Evolutionary conservation across 2,113 vertebrate species (phyloP).

Genomic region (Scomber japonicus): DNA sequence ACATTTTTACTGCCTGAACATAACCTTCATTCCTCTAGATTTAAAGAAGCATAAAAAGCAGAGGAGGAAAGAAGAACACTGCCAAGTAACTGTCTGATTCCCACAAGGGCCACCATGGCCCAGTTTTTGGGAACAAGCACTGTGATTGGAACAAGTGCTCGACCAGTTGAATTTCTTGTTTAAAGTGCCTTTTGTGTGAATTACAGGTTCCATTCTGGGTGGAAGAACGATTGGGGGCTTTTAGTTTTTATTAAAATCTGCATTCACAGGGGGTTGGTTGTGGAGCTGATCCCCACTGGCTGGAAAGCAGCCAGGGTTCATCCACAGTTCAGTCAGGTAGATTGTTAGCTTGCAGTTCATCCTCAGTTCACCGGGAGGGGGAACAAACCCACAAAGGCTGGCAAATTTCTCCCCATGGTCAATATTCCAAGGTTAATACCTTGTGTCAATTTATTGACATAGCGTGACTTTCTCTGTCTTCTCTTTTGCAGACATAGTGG

Average conservation of each 20-base stretch:
- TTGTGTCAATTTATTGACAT: constrained; percentile 65
- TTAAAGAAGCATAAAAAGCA: constrained; percentile 29
- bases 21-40: constrained; percentile 3
- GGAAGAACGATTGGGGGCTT: constrained; percentile 14
- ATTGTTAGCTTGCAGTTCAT: constrained; percentile 62
- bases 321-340: constrained; percentile 72
- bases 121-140: constrained; percentile 6
- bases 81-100: constrained; percentile 35
- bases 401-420: constrained; percentile 75
- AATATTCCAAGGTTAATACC: constrained; percentile 77
- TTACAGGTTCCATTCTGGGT: constrained; percentile 4
- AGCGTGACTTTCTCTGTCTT: constrained; percentile 67
- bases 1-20: constrained; percentile 18
- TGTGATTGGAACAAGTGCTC: constrained; percentile 2
- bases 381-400: constrained; percentile 59
- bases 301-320: constrained; percentile 69
- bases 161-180: constrained; percentile 26
- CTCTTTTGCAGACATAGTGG: constrained; percentile 74
- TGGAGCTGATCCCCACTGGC: constrained; percentile 49
- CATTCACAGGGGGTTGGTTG: constrained; percentile 38
- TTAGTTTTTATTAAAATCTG: constrained; percentile 60
- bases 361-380: constrained; percentile 55
- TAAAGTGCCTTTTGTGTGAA: constrained; percentile 21
- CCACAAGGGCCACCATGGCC: constrained; percentile 5
- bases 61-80: constrained; percentile 20